Evolutionary conservation across 2,797 vertebrate species (phyloP).

Genomic region (Miichthys miiuy): DNA sequence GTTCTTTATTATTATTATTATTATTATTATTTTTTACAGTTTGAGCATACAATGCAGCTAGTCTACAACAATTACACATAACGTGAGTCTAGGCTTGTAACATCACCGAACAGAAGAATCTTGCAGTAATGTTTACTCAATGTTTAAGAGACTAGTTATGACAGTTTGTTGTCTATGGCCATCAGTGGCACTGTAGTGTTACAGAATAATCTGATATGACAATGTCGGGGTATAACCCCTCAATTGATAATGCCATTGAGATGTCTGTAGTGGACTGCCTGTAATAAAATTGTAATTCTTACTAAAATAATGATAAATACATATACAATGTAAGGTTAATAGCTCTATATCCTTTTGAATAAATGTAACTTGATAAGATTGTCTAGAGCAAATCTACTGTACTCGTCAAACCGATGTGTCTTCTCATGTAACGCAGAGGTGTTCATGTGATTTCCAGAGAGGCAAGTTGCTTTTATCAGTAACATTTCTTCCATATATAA

Average conservation of each 20-base stretch:
- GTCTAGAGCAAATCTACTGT: slow-evolving; percentile 49
- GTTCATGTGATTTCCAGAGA: background rate
- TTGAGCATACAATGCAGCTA: slow-evolving; percentile 45
- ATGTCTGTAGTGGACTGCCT: slow-evolving; percentile 77
- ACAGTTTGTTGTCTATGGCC: slow-evolving; percentile 57
- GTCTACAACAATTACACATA: slow-evolving; percentile 55
- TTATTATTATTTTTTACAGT: slow-evolving; percentile 28
- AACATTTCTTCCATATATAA: slow-evolving; percentile 31
- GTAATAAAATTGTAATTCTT: slow-evolving; percentile 82
- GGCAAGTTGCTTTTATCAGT: slow-evolving; percentile 14
- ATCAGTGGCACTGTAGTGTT: slow-evolving; percentile 51
- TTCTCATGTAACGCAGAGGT: background rate
- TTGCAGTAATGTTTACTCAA: slow-evolving; percentile 62
- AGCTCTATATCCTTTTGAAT: slow-evolving; percentile 81
- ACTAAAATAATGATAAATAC: slow-evolving; percentile 75
- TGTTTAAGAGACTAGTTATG: slow-evolving; percentile 53
- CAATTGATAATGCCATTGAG: slow-evolving; percentile 73
- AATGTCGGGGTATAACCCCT: slow-evolving; percentile 46
- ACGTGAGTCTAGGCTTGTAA: slow-evolving; percentile 47
- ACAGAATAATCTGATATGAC: slow-evolving; percentile 66
- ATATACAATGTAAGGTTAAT: slow-evolving; percentile 80
- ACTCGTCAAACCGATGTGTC: slow-evolving; percentile 11
- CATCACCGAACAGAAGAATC: slow-evolving; percentile 61
- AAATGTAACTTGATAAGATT: slow-evolving; percentile 80
- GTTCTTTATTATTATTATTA: background rate